A percentile compares a stretch with the other conserved stretches of the same genome.
phyloP scores from a whole-genome alignment of 2,888 invertebrate genomes.

The Tetramorium bicarinatum region DNA sequence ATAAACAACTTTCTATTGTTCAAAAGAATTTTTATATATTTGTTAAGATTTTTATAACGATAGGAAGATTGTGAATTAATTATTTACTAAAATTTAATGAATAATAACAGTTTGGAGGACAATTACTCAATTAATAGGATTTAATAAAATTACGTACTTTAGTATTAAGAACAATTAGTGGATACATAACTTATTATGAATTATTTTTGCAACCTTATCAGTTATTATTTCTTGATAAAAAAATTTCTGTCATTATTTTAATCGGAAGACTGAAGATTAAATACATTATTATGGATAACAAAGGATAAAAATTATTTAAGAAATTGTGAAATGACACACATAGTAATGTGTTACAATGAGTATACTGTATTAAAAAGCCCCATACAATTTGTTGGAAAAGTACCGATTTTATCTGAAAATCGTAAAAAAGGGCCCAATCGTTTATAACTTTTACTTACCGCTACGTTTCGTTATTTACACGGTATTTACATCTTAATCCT shows the following conservation, averaged over 20 bases:
- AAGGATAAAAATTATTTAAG: not conserved
- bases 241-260: not conserved
- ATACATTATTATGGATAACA: not conserved
- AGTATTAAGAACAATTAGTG: not conserved
- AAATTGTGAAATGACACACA: not conserved
- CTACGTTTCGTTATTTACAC: constrained; percentile 70
- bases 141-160: constrained; percentile 5
- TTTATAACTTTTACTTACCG: constrained; percentile 62
- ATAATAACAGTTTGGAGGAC: not conserved
- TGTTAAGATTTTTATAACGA: not conserved
- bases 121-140: not conserved
- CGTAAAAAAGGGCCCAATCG: constrained; percentile 69
- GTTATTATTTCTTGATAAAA: not conserved
- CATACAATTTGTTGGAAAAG: constrained; percentile 29
- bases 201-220: not conserved
- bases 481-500: constrained; percentile 73
- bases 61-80: not conserved
- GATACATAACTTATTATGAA: not conserved
- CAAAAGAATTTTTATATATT: not conserved
- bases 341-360: not conserved
- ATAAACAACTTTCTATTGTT: not conserved
- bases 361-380: constrained; percentile 28
- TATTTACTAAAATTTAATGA: not conserved
- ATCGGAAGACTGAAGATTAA: not conserved
- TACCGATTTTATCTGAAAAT: constrained; percentile 42